phyloP scores from a whole-genome alignment of 2,797 vertebrate species.

The Siniperca scherzeri region DNA sequence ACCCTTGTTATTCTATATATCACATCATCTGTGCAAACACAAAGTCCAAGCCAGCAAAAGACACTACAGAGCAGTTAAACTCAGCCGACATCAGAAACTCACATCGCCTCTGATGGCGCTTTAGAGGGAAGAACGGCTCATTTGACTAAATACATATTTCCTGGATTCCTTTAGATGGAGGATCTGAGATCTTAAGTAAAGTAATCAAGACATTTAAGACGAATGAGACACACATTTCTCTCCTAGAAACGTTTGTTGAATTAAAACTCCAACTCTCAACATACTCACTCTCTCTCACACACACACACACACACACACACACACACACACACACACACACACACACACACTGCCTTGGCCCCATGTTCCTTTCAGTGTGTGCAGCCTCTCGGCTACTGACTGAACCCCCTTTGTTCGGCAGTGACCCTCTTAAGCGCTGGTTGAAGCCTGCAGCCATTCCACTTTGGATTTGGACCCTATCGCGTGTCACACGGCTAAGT shows the following conservation, averaged over 20 bases:
- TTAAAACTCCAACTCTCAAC: constrained; percentile 28
- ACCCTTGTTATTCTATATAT: neutral
- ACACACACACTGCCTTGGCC: constrained; percentile 49
- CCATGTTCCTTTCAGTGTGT: constrained; percentile 61
- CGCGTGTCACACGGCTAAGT: constrained; percentile 78
- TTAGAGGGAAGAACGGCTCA: constrained; percentile 12
- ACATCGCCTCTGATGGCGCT: neutral
- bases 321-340: constrained; percentile 30
- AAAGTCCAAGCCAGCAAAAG: neutral
- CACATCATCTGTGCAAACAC: neutral
- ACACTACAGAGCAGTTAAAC: neutral
- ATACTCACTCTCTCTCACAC: constrained; percentile 11
- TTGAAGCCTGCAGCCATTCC: constrained; percentile 81
- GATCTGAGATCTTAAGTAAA: neutral
- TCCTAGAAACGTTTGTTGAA: constrained; percentile 27
- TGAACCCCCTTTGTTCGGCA: constrained; percentile 80
- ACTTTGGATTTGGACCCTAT: constrained; percentile 83
- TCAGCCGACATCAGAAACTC: constrained; percentile 6
- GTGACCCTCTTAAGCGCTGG: constrained; percentile 81
- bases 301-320: constrained; percentile 37
- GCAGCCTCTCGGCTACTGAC: constrained; percentile 74
- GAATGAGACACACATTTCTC: constrained; percentile 17
- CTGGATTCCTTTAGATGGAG: constrained; percentile 27
- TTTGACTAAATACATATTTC: constrained; percentile 43
- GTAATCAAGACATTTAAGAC: neutral